Evolutionary conservation across 2,888 invertebrate species (phyloP), one percentile per base, ranked within the genome.

Genomic region (Strigamia maritima): DNA sequence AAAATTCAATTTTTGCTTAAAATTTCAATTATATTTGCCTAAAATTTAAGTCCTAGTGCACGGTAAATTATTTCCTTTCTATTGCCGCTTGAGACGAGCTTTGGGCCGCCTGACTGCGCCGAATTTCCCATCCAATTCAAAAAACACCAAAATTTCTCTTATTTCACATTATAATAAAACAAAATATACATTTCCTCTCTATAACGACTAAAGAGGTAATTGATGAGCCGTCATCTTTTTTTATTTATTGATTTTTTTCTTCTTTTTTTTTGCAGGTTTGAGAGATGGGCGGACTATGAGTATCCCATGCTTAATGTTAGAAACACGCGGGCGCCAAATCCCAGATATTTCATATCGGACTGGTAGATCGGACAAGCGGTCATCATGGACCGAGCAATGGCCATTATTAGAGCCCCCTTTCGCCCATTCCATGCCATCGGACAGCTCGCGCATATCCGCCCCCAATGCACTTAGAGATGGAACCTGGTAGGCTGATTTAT

Each of bases 311-410:
- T 74, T 74, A 74, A 74, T 74, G 74, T 10, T 24, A 16, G 28
- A 28, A 28, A 74, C 74, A 74, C 74, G 24, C 28, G 76, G 38
- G 38, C 31, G 76, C 38, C 24, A 76, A 76, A 28, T 31, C 76
- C 38, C 76, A 76, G 76, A 76, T 76, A 76, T 76, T 76, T 76
- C 76, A 76, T 76, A 76, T 76, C 76, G 31, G 28, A 22, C 76
- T 22, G 31, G 4, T 19, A 19, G 31, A 35, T 76, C 76, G 76
- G 76, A 38, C 76, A 38, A 28, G 76, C 76, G 76, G 76, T 38
- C 38, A 38, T 76, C 38, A 31, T 22, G 76, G 19, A 35, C 31
- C 35, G 24, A 28, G 35, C 38, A 76, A 76, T 76, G 76, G 76
- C 76, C 76, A 76, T 76, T 76, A 76, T 22, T 28, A 31, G 28